Evolutionary conservation across 64 coral and sea anemone genomes (phyloP), one percentile per base, ranked within the genome.

Genomic region (Trachythela sp.): DNA sequence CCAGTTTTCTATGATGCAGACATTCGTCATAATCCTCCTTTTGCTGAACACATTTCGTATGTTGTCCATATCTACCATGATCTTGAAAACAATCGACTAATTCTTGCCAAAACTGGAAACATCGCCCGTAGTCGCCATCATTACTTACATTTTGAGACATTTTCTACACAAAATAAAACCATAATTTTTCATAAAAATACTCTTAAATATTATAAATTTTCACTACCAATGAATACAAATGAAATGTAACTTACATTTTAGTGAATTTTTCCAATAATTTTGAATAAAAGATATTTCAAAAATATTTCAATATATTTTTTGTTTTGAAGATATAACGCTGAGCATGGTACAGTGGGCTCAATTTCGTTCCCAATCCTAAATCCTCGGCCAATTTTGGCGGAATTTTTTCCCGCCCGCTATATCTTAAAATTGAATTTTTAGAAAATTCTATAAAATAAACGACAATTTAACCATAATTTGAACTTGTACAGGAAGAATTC

Each of bases 1-100:
- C 75, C 75, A 80, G 75, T 80, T 80, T 80, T 35, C 33, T 35
- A 80, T 80, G 75, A 80, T 80, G 75, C 9, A 80, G 75, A 36
- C 75, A 80, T 20, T 80, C 75, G 8, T 80, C 0, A 36, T 80
- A 80, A 80, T 80, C 75, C 33, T 80, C 75, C 20, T 80, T 80
- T 2, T 36, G 30, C 30, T 80, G 75, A 37, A 80, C 37, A 80
- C 75, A 80, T 7, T 80, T 80, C 1, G 75, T 80, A 18, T 80
- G 75, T 30, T 80, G 75, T 37, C 9, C 9, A 80, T 80, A 80
- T 80, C 75, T 80, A 37, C 75, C 37, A 37, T 80, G 75, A 1
- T 80, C 75, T 35, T 22, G 9, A 13, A 36, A 9, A 38, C 75
- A 80, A 80, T 37, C 32, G 4, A 80, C 35, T 4, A 80, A 18